Evolutionary conservation across 2,113 vertebrate genomes (phyloP).

Genomic region (Alligator mississippiensis): DNA sequence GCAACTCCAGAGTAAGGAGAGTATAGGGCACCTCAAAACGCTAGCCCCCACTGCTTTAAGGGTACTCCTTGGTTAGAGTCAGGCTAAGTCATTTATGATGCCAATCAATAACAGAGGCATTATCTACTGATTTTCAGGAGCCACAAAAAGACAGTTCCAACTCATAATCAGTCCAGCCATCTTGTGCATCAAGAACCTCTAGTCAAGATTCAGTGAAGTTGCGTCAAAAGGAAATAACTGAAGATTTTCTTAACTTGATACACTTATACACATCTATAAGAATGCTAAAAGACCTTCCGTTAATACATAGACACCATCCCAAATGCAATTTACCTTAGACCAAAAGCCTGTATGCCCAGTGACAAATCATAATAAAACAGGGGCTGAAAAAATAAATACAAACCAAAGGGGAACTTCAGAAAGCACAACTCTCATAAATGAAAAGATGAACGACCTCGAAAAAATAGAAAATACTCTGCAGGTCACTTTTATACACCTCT

Average conservation of each 20-base stretch:
- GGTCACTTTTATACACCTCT: background rate
- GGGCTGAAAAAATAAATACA: background rate
- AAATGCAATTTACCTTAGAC: background rate
- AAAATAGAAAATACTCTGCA: background rate
- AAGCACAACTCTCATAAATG: background rate
- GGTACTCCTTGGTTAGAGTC: too few species aligned
- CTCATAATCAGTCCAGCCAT: background rate
- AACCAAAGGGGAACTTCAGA: fast-evolving
- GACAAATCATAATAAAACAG: background rate
- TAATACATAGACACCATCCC: background rate
- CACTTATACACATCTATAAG: background rate
- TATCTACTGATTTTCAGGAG: background rate
- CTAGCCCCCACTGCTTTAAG: too few species aligned
- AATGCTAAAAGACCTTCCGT: background rate
- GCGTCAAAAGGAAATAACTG: background rate
- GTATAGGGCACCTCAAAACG: too few species aligned
- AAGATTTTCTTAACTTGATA: background rate
- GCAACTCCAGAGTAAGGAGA: too few species aligned
- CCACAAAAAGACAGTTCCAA: too few species aligned
- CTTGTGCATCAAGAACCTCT: background rate
- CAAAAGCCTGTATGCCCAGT: background rate
- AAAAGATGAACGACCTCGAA: background rate
- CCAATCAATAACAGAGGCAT: background rate
- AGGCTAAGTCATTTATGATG: background rate
- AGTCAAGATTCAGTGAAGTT: background rate